Percentiles rank a stretch among this genome's conserved stretches.
Evolutionary conservation across 1,140 invertebrate genomes (phyloP).

Genomic region (Cydia splendana): DNA sequence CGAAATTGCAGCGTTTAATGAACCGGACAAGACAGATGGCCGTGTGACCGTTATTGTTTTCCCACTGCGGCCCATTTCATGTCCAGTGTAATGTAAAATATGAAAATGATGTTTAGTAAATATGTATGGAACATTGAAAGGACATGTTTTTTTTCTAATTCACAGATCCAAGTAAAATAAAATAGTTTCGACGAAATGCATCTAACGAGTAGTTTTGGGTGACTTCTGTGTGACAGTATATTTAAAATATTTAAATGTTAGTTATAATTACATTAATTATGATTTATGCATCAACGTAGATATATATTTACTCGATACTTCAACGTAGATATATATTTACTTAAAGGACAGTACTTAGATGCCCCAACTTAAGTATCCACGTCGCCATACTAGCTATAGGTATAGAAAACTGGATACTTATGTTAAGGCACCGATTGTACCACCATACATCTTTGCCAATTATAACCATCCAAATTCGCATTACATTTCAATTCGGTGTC

Average conservation of each 20-base stretch:
- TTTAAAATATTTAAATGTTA: too few relatives aligned
- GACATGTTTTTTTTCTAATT: not conserved
- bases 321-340: too few relatives aligned
- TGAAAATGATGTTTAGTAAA: not conserved
- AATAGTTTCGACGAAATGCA: not conserved
- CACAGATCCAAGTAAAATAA: not conserved
- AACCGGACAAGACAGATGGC: constrained; percentile 10
- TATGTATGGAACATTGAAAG: not conserved
- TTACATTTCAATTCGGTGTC: not conserved
- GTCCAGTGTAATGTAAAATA: not conserved
- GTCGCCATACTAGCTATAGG: too few relatives aligned
- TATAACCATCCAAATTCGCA: not conserved
- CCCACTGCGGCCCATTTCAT: constrained; percentile 3
- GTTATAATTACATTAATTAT: too few relatives aligned
- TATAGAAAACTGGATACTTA: too few relatives aligned
- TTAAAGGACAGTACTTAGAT: too few relatives aligned
- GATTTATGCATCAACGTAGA: too few relatives aligned
- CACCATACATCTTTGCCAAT: not conserved
- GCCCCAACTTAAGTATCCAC: too few relatives aligned
- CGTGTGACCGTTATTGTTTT: constrained; percentile 16
- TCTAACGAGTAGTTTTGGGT: too few relatives aligned
- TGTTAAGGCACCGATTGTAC: not conserved
- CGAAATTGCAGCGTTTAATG: constrained; percentile 14
- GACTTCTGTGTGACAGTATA: too few relatives aligned
- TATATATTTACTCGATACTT: too few relatives aligned